Evolutionary conservation across 1,140 invertebrate species (phyloP).

Genomic region (Eufriesea mexicana): DNA sequence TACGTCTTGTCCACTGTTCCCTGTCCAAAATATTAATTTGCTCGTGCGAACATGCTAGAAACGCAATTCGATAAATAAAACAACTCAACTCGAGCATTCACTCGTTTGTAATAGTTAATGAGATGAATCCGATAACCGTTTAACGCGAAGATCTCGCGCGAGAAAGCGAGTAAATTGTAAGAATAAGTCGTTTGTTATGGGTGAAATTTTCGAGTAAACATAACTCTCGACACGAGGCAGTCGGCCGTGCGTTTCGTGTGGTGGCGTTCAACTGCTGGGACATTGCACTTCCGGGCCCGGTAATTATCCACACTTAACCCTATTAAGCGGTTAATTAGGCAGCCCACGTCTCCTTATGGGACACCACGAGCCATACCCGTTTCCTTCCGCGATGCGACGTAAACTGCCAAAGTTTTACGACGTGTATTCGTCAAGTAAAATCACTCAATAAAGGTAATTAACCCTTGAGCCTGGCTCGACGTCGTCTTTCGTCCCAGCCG

Average conservation of each 20-base stretch:
- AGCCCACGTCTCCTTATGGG: slow-evolving; percentile 56
- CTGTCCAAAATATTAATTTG: too few species aligned
- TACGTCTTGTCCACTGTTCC: too few species aligned
- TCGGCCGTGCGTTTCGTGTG: background rate
- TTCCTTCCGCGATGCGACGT: slow-evolving; percentile 42
- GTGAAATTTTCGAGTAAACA: background rate
- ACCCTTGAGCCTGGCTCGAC: background rate
- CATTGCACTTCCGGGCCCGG: slow-evolving; percentile 67
- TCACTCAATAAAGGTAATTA: background rate
- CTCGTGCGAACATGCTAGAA: too few species aligned
- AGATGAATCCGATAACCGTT: too few species aligned
- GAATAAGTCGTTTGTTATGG: background rate
- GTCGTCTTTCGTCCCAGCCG: background rate
- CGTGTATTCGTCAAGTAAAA: background rate
- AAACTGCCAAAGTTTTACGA: slow-evolving; percentile 15
- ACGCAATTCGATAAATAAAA: too few species aligned
- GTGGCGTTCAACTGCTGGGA: slow-evolving; percentile 24
- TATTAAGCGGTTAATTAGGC: slow-evolving; percentile 73
- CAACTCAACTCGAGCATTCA: too few species aligned
- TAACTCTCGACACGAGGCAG: background rate
- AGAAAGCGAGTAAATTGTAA: background rate
- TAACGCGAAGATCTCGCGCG: too few species aligned
- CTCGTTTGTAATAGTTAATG: too few species aligned
- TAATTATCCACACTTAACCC: slow-evolving; percentile 73
- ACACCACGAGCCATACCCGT: slow-evolving; percentile 16